Conservation (phyloP, 2,113 vertebrate species). For the Pteropus alecto region DNA sequence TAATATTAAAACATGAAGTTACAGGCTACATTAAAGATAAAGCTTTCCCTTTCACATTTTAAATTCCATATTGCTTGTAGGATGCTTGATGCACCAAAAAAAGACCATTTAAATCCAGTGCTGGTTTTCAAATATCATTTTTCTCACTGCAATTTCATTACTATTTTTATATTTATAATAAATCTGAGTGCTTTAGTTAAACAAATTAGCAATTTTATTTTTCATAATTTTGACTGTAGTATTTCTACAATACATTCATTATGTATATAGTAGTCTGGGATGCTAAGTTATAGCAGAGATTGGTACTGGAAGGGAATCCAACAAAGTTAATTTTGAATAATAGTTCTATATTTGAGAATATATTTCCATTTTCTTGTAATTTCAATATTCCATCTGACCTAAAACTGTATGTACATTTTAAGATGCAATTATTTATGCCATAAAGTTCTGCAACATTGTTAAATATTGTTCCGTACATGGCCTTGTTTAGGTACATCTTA, state of each 20-base stretch:
- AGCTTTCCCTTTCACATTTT: not conserved
- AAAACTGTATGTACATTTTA: not conserved
- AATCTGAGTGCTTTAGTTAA: not conserved
- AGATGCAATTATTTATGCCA: not conserved
- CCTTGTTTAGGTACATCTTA: not conserved
- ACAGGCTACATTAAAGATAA: not conserved
- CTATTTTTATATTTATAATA: not conserved
- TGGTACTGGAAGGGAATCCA: not conserved
- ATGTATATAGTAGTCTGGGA: not conserved
- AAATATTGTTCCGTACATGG: not conserved
- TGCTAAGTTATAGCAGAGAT: not conserved
- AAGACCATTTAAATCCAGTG: not conserved
- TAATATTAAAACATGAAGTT: conserved; percentile 58
- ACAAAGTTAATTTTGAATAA: not conserved
- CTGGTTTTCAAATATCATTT: not conserved
- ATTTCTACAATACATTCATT: not conserved
- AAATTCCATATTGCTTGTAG: conserved; percentile 45
- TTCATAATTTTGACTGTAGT: not conserved
- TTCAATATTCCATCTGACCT: not conserved
- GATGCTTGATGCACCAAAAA: not conserved
- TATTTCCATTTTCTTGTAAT: not conserved
- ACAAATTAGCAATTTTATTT: not conserved
- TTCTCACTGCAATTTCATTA: not conserved
- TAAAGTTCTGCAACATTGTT: not conserved
- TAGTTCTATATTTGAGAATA: not conserved